Conservation (phyloP, 2,888 invertebrate species). For the Branchellion lobata region DNA sequence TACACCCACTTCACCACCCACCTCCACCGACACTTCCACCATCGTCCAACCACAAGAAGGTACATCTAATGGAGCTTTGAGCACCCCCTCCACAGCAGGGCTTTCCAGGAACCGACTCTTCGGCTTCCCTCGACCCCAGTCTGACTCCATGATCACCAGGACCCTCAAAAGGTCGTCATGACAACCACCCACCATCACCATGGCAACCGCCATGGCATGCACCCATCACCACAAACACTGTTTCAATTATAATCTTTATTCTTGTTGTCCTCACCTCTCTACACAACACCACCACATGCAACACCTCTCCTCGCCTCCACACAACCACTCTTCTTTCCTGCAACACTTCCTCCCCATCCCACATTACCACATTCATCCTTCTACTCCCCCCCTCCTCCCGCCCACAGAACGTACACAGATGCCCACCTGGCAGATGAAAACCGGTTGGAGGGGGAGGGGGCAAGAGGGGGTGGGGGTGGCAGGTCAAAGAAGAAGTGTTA, state of each 20-base stretch:
- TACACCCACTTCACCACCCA: background rate
- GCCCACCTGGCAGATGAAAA: background rate
- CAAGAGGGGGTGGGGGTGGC: slow-evolving; percentile 49
- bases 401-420: slow-evolving; percentile 1
- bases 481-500: slow-evolving; percentile 58
- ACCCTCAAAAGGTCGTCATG: background rate
- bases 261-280: too few relatives aligned
- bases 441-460: background rate
- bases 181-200: too few relatives aligned
- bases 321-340: too few relatives aligned
- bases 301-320: too few relatives aligned
- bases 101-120: background rate
- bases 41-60: background rate
- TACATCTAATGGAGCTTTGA: background rate
- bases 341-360: too few relatives aligned
- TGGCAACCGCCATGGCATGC: too few relatives aligned
- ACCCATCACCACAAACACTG: too few relatives aligned
- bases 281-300: too few relatives aligned
- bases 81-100: background rate
- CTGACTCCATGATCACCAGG: background rate
- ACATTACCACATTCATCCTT: background rate
- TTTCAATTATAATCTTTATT: too few relatives aligned
- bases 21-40: background rate
- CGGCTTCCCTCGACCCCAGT: background rate
- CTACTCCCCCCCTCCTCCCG: too few relatives aligned